Evolutionary conservation across 2,888 invertebrate genomes (phyloP), one percentile per base, ranked within the genome.

Genomic region (Papilio demoleus): DNA sequence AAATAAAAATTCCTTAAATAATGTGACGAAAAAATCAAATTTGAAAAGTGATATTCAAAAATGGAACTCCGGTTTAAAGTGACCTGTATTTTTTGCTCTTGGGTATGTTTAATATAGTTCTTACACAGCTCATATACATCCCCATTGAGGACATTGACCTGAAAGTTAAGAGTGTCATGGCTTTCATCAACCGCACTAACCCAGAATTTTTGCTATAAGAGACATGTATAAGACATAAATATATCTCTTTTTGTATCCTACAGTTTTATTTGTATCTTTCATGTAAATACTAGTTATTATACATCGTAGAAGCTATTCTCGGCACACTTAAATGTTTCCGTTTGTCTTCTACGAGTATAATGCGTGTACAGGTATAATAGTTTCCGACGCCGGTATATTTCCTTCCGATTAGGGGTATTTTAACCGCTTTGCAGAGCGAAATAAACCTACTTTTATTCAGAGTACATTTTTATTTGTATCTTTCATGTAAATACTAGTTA

Each of bases 1-100:
- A 73, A 77, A 80, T 79, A 79, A n/a, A n/a, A n/a, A n/a, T n/a
- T n/a, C n/a, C 70, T 74, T 73, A 47, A 75, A 70, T 19, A 36
- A 63, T n/a, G n/a, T n/a, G n/a, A n/a, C n/a, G 58, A n/a, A 47
- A 68, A 50, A 27, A 14, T 50, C 27, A 8, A 50, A 14, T 27
- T 27, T 50, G 14, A 50, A 50, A 14, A 47, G n/a, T n/a, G n/a
- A n/a, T n/a, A n/a, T n/a, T 45, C 22, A n/a, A n/a, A n/a, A n/a
- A n/a, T n/a, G n/a, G n/a, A n/a, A n/a, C n/a, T n/a, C n/a, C n/a
- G n/a, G n/a, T n/a, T n/a, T n/a, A n/a, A n/a, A n/a, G n/a, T n/a
- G n/a, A n/a, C n/a, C n/a, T n/a, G n/a, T n/a, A n/a, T n/a, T n/a
- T n/a, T n/a, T n/a, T n/a, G n/a, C n/a, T n/a, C n/a, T n/a, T n/a